Percentiles rank a stretch among this genome's conserved stretches.
Conservation (phyloP, 2,797 vertebrate genomes). For the Scomberomorus guttatus region DNA sequence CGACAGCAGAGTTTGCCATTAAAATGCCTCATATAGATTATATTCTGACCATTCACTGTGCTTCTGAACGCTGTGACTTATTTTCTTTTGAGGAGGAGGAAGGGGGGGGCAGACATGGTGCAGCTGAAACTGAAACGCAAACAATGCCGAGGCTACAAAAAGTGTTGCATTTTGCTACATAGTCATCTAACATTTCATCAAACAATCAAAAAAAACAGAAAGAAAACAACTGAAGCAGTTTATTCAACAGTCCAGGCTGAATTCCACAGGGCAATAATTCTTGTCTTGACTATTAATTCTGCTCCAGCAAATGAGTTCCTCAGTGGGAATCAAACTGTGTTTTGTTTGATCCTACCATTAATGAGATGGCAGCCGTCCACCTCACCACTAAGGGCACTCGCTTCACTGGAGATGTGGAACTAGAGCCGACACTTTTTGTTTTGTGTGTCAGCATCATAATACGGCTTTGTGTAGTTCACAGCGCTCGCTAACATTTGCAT, state of each 20-base stretch:
- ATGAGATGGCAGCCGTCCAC: slow-evolving; percentile 76
- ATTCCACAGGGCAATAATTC: slow-evolving; percentile 30
- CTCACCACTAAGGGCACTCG: slow-evolving; percentile 61
- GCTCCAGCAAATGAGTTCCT: slow-evolving; percentile 56
- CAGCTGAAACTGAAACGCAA: background rate
- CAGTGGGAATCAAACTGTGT: slow-evolving; percentile 55
- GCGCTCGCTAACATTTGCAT: slow-evolving; percentile 30
- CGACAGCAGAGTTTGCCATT: slow-evolving; percentile 54
- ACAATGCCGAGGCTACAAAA: background rate
- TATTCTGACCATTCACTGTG: slow-evolving; percentile 17
- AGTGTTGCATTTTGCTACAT: background rate
- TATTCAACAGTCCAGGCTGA: slow-evolving; percentile 21
- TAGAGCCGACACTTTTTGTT: slow-evolving; percentile 64
- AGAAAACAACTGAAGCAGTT: slow-evolving; percentile 15
- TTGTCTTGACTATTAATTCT: slow-evolving; percentile 52
- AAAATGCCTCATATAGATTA: slow-evolving; percentile 49
- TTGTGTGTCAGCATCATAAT: slow-evolving; percentile 60
- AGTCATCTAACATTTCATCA: slow-evolving; percentile 25
- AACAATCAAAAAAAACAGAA: slow-evolving; percentile 25
- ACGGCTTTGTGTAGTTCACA: slow-evolving; percentile 50
- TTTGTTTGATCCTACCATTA: slow-evolving; percentile 70
- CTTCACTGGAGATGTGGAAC: slow-evolving; percentile 66
- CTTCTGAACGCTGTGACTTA: background rate
- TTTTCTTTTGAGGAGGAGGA: background rate
- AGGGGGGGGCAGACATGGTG: background rate